These are phyloP conservation scores for Mythimna vitellina DNA, from an alignment of 2,888 invertebrate species.

Conservation along the genomic window DNA sequence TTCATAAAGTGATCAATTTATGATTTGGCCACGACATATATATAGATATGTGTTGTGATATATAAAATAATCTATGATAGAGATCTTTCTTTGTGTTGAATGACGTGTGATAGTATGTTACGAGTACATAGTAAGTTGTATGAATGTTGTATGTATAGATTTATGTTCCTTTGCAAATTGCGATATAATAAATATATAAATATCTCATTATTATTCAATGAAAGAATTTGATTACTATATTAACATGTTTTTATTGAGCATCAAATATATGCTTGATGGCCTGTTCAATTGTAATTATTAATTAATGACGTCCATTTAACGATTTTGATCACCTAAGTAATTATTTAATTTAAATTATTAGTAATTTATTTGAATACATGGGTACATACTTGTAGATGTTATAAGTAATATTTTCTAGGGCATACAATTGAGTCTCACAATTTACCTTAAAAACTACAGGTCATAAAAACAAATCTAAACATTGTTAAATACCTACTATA, in stretches of 20 bases:
- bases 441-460: too few relatives aligned
- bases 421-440: too few relatives aligned
- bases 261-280: conserved; percentile 2
- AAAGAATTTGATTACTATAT: conserved; percentile 4
- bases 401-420: too few relatives aligned
- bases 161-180: background rate
- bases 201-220: background rate
- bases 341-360: background rate
- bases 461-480: too few relatives aligned
- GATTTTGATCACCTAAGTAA: background rate
- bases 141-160: background rate
- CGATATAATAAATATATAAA: too few relatives aligned
- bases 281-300: conserved; percentile 26
- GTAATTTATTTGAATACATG: too few relatives aligned
- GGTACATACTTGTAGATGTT: too few relatives aligned
- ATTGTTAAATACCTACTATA: too few relatives aligned
- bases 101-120: background rate
- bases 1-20: too few relatives aligned
- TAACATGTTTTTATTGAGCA: conserved; percentile 21
- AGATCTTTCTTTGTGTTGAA: background rate
- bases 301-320: background rate
- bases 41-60: too few relatives aligned
- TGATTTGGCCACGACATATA: too few relatives aligned
- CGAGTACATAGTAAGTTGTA: background rate
- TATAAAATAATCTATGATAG: background rate